Percentiles rank a stretch among this genome's conserved stretches.
Evolutionary conservation across 2,888 invertebrate genomes (phyloP).

Genomic region (Allophyes oxyacanthae): DNA sequence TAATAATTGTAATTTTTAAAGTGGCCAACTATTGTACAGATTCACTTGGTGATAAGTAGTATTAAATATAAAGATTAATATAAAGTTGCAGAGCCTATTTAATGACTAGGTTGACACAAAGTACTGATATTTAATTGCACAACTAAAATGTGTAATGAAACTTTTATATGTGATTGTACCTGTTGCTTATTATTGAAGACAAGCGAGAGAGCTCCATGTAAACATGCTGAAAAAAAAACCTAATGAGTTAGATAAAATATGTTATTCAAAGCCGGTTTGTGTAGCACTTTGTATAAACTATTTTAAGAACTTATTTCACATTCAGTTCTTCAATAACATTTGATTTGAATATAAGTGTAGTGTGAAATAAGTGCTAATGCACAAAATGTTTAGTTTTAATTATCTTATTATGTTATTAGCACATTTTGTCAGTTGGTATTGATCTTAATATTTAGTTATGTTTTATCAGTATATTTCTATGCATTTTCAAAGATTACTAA

Average conservation of each 20-base stretch:
- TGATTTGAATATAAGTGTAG: constrained; percentile 24
- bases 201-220: constrained; percentile 20
- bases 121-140: constrained; percentile 56
- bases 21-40: constrained; percentile 70
- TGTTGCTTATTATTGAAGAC: constrained; percentile 42
- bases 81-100: constrained; percentile 65
- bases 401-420: constrained; percentile 48
- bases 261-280: constrained; percentile 42
- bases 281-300: constrained; percentile 44
- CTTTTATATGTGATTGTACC: constrained; percentile 38
- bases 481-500: constrained; percentile 55
- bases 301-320: constrained; percentile 40
- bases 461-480: constrained; percentile 43
- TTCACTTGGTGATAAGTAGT: constrained; percentile 68
- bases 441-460: constrained; percentile 40
- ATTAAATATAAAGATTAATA: constrained; percentile 58
- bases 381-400: constrained; percentile 53
- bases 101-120: constrained; percentile 43
- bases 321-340: constrained; percentile 9
- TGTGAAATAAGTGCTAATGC: constrained; percentile 40
- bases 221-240: constrained; percentile 48
- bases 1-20: constrained; percentile 53
- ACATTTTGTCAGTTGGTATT: constrained; percentile 41
- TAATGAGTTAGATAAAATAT: constrained; percentile 42
- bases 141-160: constrained; percentile 34